Percentiles rank a stretch among this genome's conserved stretches.
Conservation (phyloP, 2,113 vertebrate genomes). For the Anser cygnoides region DNA sequence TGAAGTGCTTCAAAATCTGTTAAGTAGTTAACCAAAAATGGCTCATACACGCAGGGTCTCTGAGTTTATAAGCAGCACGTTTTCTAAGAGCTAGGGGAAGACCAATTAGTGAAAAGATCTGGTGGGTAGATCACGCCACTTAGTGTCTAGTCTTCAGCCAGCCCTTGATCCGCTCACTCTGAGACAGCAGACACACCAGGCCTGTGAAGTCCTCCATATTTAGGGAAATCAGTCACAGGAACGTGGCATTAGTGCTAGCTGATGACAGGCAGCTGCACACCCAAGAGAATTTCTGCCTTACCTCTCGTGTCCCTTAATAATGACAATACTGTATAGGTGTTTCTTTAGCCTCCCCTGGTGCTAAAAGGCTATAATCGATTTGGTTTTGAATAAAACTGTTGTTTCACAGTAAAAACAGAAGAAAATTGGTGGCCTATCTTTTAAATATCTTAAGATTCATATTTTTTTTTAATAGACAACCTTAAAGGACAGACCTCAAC, state of each 20-base stretch:
- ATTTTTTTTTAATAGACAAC: neutral
- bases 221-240: neutral
- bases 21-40: neutral
- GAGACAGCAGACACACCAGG: neutral
- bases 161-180: neutral
- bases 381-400: neutral
- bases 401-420: neutral
- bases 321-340: neutral
- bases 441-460: neutral
- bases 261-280: neutral
- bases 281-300: neutral
- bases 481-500: neutral
- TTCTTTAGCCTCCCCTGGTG: neutral
- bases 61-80: neutral
- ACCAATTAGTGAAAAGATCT: neutral
- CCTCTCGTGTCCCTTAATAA: neutral
- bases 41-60: neutral
- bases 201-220: neutral
- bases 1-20: neutral
- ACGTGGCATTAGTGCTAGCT: conserved; percentile 10
- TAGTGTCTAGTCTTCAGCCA: neutral
- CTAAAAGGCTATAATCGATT: neutral
- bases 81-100: neutral
- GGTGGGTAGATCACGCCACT: neutral
- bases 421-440: neutral